Evolutionary conservation across 2,888 invertebrate species (phyloP), one percentile per base, ranked within the genome.

Genomic region (Nipponacmea schrenckii): DNA sequence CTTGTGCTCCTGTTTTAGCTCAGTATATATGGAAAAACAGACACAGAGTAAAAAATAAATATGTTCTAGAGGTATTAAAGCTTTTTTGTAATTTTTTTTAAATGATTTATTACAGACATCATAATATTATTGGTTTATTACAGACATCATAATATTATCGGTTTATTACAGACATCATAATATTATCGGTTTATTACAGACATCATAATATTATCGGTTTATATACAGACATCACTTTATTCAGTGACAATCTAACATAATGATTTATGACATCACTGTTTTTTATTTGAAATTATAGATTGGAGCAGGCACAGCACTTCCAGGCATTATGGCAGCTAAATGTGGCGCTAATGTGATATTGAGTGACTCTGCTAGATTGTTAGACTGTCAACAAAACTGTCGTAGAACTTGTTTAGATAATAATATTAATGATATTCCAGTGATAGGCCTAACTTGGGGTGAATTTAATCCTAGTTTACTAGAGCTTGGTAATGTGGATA

Each of bases 361-460:
- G 15, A 94, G 94, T 68, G 97, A 97, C 83, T 94, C 94, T 71
- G 93, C 94, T 14, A 93, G 93, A 64, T 89, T 95, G 39, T 94
- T 95, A 0, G 93, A 94, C 80, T 95, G 95, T 24, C 88, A 96
- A 45, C 92, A 93, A 65, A 95, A 96, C 86, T 93, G 95, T 76
- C 91, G 92, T 69, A 92, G 93, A 76, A 94, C 95, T 85, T 95
- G 96, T 84, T 92, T 93, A 81, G 92, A 94, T 2, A 97, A 97
- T 89, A 93, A 93, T 71, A 89, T 96, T 14, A 91, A 92, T 0
- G 92, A 93, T 91, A 92, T 81, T 91, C 76, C 71, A 44, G 92
- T 97, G 4, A 90, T 95, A 72, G 96, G 95, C 15, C 91, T 97
- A 20, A 95, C 95, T 69, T 98, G 97, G 97, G 97, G 97, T 0